Conservation (phyloP, 1,140 invertebrate genomes). For the Cecropterus lyciades region DNA sequence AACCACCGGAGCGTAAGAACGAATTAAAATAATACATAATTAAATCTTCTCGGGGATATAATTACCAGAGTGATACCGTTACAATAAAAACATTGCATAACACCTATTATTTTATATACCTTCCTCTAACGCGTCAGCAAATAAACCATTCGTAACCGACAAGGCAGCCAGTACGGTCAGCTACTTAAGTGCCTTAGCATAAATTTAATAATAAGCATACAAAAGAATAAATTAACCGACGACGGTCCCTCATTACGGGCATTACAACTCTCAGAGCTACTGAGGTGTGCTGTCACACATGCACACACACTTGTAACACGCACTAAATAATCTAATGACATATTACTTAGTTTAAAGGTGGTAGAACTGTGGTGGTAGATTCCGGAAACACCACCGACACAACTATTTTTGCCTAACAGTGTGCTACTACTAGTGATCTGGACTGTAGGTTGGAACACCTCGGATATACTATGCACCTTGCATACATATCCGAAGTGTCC, state of each 20-base stretch:
- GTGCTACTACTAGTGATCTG: too few species aligned
- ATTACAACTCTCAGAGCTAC: slow-evolving; percentile 8
- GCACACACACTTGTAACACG: too few species aligned
- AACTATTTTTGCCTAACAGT: too few species aligned
- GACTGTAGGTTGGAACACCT: too few species aligned
- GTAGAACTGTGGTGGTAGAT: too few species aligned
- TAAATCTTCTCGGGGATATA: background rate
- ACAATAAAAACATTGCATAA: background rate
- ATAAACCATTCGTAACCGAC: slow-evolving; percentile 13
- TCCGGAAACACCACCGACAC: too few species aligned
- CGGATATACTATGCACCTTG: too few species aligned
- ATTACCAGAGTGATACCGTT: slow-evolving; percentile 1
- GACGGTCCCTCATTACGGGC: slow-evolving; percentile 14
- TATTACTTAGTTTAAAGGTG: too few species aligned
- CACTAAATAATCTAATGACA: too few species aligned
- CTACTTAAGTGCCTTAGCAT: slow-evolving; percentile 42
- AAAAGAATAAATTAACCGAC: slow-evolving; percentile 45
- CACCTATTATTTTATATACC: slow-evolving; percentile 14
- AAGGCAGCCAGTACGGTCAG: slow-evolving; percentile 4
- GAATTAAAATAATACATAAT: slow-evolving; percentile 9
- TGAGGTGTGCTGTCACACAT: background rate
- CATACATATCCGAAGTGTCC: too few species aligned
- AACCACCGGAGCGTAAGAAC: background rate
- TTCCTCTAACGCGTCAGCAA: slow-evolving; percentile 13
- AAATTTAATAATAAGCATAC: slow-evolving; percentile 43